Evolutionary conservation across 2,888 invertebrate species (phyloP), one percentile per base, ranked within the genome.

Genomic region (Tanaodytes sp.): DNA sequence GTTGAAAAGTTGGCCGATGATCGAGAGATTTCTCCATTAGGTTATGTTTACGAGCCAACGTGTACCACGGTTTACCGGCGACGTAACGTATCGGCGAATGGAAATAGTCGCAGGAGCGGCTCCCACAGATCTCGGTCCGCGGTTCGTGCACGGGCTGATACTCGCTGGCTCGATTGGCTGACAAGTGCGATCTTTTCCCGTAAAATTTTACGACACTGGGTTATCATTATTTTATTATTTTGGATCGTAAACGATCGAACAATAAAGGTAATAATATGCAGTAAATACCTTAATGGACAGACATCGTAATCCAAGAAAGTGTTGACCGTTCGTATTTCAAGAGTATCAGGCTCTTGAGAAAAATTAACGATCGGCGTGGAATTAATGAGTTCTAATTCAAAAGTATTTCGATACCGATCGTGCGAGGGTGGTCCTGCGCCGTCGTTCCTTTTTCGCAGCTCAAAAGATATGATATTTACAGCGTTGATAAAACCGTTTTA

Each of bases 181-280:
- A 66, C 63, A 70, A 58, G 71, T 48, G 63, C 62, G 65, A 75
- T 74, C 68, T 72, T 72, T 61, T 70, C 62, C 73, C 77, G 74
- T 78, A 77, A 79, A 79, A 73, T 74, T 81, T 82, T 79, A 83
- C 75, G 79, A 79, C 75, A 71, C 54, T 73, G 74, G 80, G 79
- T 80, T 82, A 80, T 81, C 82, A 82, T 82, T 81, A 81, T 80
- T 81, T 82, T 82, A 82, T 82, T 82, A 82, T 82, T 79, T 77
- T 69, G 74, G 78, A 82, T 80, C 83, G 82, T 83, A 82, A 82
- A 82, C 75, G 77, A 82, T 81, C 79, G 74, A 78, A 80, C 80
- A 79, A 77, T 75, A 75, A 78, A 77, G 77, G 80, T 78, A 82
- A 82, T 80, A 80, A 82, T 82, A 80, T 77, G 79, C 78, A 78